These are phyloP conservation scores for Leptodactylus fuscus DNA, from an alignment of 2,113 vertebrate genomes.

Conservation along the genomic window DNA sequence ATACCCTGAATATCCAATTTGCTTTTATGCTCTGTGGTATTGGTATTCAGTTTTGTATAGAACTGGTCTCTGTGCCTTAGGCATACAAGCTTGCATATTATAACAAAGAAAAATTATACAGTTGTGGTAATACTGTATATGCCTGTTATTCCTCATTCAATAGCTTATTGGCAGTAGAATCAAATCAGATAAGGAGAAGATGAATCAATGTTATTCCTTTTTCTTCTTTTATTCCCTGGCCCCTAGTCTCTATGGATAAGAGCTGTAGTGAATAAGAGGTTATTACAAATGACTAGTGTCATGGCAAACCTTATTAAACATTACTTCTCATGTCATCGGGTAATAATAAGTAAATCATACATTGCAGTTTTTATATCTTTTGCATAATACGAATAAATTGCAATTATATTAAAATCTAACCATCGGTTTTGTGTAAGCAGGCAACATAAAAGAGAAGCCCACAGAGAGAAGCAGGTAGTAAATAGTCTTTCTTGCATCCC, in stretches of 20 bases:
- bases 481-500: not conserved
- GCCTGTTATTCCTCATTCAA: not conserved
- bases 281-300: conserved; percentile 36
- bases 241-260: not conserved
- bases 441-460: not conserved
- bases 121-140: not conserved
- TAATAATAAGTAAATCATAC: conserved; percentile 37
- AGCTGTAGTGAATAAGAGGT: not conserved
- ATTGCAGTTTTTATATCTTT: not conserved
- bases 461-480: conserved; percentile 1
- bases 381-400: not conserved
- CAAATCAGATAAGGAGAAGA: not conserved
- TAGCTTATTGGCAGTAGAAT: not conserved
- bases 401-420: conserved; percentile 31
- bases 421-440: not conserved
- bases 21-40: not conserved
- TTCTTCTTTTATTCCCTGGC: not conserved
- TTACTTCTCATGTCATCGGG: conserved; percentile 25
- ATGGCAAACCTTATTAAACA: conserved; percentile 32
- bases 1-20: not conserved
- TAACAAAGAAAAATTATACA: not conserved
- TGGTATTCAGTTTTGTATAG: not conserved
- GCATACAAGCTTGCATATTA: not conserved
- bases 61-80: not conserved
- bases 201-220: not conserved